Evolutionary conservation across 2,888 invertebrate species (phyloP), one percentile per base, ranked within the genome.

Genomic region (Lottia scabra): DNA sequence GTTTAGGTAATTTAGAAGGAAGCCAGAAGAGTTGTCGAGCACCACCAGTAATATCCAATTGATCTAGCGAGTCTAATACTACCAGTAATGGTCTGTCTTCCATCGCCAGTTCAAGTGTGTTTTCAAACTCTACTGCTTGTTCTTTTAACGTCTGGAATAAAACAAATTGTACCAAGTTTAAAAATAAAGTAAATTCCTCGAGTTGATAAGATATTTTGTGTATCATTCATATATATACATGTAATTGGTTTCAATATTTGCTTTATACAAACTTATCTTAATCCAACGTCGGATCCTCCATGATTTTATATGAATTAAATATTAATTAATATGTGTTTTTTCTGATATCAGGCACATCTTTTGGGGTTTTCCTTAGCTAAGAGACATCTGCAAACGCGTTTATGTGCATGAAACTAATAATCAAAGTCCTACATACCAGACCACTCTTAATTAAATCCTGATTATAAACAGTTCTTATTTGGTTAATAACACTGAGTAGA

Each of bases 31-130:
- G 67, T 46, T 84, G 81, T 38, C 84, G 74, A 0, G 83, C 85
- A 63, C 83, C 83, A 71, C 84, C 78, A 16, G 78, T 70, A 23
- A 80, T 72, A 68, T 83, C 83, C 12, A 87, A 72, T 75, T 83
- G 83, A 65, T 87, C 87, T 13, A 87, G 76, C 0, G 85, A 83
- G 71, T 87, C 86, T 8, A 87, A 73, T 2, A 83, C 65, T 5
- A 87, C 38, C 1, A 86, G 68, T 27, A 86, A 68, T 0, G 80
- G 82, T 23, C 68, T 68, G 2, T 73, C 70, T 2, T 65, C 16
- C 1, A 72, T 72, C n/a, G 81, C 77, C 16, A 75, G 48, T 13
- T 46, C 63, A 45, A 85, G 38, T 3, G 74, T 65, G 4, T 73
- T 19, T 0, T 79, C 72, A 38, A 85, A 82, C 45, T 79, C 77